A percentile compares a stretch with the other conserved stretches of the same genome.
These are phyloP conservation scores for Paraescarpia echinospica DNA, from an alignment of 1,140 invertebrate species.

Conservation along the genomic window DNA sequence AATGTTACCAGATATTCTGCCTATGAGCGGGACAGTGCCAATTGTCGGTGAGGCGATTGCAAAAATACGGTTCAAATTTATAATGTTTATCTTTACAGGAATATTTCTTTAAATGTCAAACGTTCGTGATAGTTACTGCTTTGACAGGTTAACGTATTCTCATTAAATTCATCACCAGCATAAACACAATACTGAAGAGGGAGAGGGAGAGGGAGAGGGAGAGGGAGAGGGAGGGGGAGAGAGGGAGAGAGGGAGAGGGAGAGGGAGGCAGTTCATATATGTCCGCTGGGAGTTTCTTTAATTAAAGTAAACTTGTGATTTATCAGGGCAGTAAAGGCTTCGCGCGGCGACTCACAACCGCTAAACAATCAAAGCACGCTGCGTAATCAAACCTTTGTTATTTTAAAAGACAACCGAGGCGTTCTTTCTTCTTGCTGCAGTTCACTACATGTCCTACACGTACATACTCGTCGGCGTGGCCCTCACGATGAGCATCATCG, in stretches of 20 bases:
- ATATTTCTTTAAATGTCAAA: no score
- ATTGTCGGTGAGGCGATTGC: constrained; percentile 10
- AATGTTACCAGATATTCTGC: constrained; percentile 9
- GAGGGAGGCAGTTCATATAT: no score
- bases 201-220: not conserved
- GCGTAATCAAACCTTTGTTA: not conserved
- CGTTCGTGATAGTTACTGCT: no score
- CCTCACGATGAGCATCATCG: not conserved
- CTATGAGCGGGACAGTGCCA: not conserved
- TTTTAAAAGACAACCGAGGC: not conserved
- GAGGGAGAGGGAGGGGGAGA: not conserved
- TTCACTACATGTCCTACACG: not conserved
- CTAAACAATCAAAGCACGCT: not conserved
- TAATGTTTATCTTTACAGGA: not conserved
- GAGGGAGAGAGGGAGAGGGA: not conserved
- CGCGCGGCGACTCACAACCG: no score
- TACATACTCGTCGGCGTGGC: not conserved
- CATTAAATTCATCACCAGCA: no score
- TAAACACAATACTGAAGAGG: not conserved
- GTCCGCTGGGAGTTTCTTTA: no score
- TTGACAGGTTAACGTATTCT: no score
- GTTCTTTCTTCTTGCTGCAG: not conserved
- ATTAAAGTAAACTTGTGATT: no score
- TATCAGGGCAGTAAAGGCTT: no score
- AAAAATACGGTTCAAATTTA: not conserved